phyloP scores from a whole-genome alignment of 2,797 vertebrate species.

The Pangasius djambal region DNA sequence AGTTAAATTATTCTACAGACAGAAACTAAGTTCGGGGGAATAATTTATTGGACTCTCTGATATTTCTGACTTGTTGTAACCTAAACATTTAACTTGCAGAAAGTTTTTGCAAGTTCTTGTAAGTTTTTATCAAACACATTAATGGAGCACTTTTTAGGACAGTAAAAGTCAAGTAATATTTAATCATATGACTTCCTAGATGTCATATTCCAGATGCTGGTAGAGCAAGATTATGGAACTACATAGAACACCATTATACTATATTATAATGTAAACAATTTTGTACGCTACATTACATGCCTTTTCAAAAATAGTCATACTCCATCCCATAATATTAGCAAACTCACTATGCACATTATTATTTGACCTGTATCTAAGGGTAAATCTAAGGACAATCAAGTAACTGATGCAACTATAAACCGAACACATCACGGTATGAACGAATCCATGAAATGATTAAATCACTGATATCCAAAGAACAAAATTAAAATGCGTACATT shows the following conservation, averaged over 20 bases:
- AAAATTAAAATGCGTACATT: neutral
- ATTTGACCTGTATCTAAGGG: neutral
- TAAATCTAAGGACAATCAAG: neutral
- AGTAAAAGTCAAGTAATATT: neutral
- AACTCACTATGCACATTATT: neutral
- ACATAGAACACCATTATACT: neutral
- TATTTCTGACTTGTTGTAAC: neutral
- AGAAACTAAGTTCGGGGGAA: neutral
- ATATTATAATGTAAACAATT: too few species aligned
- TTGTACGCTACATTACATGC: neutral
- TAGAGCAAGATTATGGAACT: neutral
- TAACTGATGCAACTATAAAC: neutral
- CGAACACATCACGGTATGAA: neutral
- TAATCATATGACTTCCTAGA: neutral
- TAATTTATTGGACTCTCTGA: neutral
- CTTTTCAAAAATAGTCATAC: neutral
- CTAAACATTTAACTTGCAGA: neutral
- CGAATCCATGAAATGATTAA: neutral
- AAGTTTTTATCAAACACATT: neutral
- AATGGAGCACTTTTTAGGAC: neutral
- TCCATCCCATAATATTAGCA: neutral
- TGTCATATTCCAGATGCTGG: neutral
- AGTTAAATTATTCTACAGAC: neutral
- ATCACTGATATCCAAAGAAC: neutral
- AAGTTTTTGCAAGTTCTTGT: too few species aligned